Evolutionary conservation across 2,888 invertebrate genomes (phyloP).

Genomic region (Meganola albula): DNA sequence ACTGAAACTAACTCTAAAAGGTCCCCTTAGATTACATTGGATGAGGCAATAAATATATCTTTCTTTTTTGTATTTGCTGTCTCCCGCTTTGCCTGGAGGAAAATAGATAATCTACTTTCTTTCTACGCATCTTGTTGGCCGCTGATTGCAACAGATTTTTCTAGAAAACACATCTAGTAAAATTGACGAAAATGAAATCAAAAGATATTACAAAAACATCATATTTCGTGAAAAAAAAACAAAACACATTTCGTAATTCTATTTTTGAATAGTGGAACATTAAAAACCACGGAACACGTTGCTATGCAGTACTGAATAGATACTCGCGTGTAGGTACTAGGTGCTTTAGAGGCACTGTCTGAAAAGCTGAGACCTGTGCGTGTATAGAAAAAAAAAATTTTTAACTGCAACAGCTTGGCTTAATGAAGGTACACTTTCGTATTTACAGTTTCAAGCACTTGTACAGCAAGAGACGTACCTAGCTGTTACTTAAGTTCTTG

Average conservation of each 20-base stretch:
- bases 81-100: no score
- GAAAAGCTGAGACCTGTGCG: slow-evolving; percentile 36
- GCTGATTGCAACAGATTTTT: no score
- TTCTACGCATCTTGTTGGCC: no score
- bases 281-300: slow-evolving; percentile 12
- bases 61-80: no score
- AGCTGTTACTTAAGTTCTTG: no score
- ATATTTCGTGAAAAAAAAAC: slow-evolving; percentile 15
- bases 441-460: slow-evolving; percentile 21
- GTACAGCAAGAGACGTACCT: no score
- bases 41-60: no score
- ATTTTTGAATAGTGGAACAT: slow-evolving; percentile 28
- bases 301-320: slow-evolving; percentile 40
- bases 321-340: slow-evolving; percentile 28
- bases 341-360: slow-evolving; percentile 32
- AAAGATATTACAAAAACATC: slow-evolving; percentile 24
- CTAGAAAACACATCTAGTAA: no score
- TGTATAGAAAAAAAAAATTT: slow-evolving; percentile 37
- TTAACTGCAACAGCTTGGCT: slow-evolving; percentile 25
- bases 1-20: no score
- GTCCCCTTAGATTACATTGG: no score
- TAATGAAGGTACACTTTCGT: slow-evolving; percentile 24
- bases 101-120: no score
- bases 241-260: slow-evolving; percentile 17
- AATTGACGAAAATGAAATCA: no score